Base-by-base conservation (phyloP, 2,113 vertebrate genomes). In the Lamprologus tigripictilis region DNA sequence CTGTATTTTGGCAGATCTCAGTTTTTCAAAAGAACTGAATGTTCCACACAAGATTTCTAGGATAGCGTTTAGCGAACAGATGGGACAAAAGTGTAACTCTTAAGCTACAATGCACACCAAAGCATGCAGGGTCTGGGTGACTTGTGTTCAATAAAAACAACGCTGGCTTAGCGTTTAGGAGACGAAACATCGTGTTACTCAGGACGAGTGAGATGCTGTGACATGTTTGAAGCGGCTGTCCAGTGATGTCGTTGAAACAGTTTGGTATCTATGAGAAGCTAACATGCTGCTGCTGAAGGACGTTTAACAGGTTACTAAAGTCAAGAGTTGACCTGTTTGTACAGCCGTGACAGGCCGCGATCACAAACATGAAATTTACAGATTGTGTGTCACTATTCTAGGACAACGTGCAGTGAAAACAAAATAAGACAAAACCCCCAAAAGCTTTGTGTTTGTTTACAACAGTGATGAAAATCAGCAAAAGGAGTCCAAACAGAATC, bases 391-490 rank as follows among this genome's bases (percentile, higher is more conserved):
- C 57, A 6, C 26, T 68, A 21, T 21, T 37, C 33, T 0, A 5
- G 19, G 11, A 21, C 33, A 21, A n/a, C 0, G 5, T 35, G 14
- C 8, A 31, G 57, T 57, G 57, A 2, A 63, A 35, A 6, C 0
- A 63, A 19, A 35, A 66, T 0, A 2, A 37, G 19, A 37, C 10
- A 66, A n/a, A 66, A n/a, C 0, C 33, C 9, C 61, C 26, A 2
- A 21, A 40, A 37, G 4, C 33, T 40, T 40, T 40, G 17, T 12
- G 10, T 68, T 68, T 6, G 63, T 68, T 68, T 14, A 13, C 63
- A 68, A 4, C 63, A 68, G 19, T 8, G 35, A 42, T 71, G 35
- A 4, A 23, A 42, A 61, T 31, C 28, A 23, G 35, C 35, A 35
- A 35, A 35, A 2, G 19, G 61, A 21, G 10, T 2, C 10, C 17